phyloP scores from a whole-genome alignment of 2,797 vertebrate genomes.

The Melanotaenia maccullochi region DNA sequence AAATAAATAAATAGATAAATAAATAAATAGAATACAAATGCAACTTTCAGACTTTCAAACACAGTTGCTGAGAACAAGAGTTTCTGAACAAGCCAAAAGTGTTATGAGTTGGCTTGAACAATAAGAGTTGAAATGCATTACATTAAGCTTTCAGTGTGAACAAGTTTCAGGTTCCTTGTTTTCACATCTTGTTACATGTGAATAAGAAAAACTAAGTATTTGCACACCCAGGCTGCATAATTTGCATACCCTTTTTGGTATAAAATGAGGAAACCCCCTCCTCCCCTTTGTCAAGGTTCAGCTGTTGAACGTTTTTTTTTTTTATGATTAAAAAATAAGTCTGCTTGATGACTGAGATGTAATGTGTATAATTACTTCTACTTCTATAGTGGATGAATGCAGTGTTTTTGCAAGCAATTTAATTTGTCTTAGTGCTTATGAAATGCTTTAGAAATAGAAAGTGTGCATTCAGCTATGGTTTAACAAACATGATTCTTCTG shows the following conservation, averaged over 20 bases:
- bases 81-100: slow-evolving; percentile 9
- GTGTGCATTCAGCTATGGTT: background rate
- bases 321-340: background rate
- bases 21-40: too few species aligned
- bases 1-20: too few species aligned
- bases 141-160: background rate
- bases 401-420: background rate
- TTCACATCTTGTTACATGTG: slow-evolving; percentile 20
- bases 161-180: slow-evolving; percentile 37
- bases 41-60: slow-evolving; percentile 4
- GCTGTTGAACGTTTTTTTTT: slow-evolving; percentile 41
- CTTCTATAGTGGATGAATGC: background rate
- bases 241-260: slow-evolving; percentile 53
- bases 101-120: background rate
- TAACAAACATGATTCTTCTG: background rate
- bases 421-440: background rate
- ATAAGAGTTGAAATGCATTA: background rate
- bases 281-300: slow-evolving; percentile 6
- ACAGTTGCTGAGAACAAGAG: slow-evolving; percentile 40
- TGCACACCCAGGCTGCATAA: slow-evolving; percentile 15
- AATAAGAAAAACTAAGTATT: slow-evolving; percentile 24
- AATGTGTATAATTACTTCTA: background rate
- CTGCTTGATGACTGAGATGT: background rate
- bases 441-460: background rate
- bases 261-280: slow-evolving; percentile 73